These are phyloP conservation scores for Coptodon rendalli DNA, from an alignment of 2,113 vertebrate genomes.

Conservation along the genomic window DNA sequence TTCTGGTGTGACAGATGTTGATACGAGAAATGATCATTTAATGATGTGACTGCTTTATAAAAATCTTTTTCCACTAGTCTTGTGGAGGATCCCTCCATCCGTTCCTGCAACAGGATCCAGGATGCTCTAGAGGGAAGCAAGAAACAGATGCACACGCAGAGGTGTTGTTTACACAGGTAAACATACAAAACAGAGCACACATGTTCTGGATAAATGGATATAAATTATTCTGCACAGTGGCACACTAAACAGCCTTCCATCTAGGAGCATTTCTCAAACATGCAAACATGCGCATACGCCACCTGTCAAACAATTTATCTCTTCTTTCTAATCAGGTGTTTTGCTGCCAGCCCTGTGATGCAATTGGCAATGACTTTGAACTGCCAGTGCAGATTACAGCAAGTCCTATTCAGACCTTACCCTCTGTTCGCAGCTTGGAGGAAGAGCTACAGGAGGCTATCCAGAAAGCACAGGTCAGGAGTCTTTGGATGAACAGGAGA, in stretches of 20 bases:
- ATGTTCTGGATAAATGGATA: background rate
- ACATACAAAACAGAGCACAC: background rate
- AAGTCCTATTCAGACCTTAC: slow-evolving; percentile 68
- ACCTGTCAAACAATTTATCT: background rate
- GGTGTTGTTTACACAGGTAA: slow-evolving; percentile 66
- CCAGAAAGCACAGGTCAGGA: slow-evolving; percentile 81
- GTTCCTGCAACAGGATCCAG: slow-evolving; percentile 78
- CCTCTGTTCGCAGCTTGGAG: slow-evolving; percentile 75
- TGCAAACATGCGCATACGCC: background rate
- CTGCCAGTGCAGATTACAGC: slow-evolving; percentile 82
- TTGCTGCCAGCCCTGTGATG: slow-evolving; percentile 72
- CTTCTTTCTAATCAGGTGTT: slow-evolving; percentile 58
- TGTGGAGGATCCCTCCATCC: slow-evolving; percentile 69
- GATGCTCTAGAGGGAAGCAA: slow-evolving; percentile 44
- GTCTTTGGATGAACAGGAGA: background rate
- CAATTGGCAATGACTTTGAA: slow-evolving; percentile 77
- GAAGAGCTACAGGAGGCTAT: slow-evolving; percentile 89
- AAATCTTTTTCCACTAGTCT: slow-evolving; percentile 22
- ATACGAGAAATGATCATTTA: background rate
- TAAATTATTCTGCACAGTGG: background rate
- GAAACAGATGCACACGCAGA: slow-evolving; percentile 54
- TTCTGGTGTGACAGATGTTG: background rate
- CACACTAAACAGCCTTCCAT: background rate
- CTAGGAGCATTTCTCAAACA: background rate
- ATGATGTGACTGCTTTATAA: background rate